These are phyloP conservation scores for Aphodius granarius DNA, from an alignment of 2,888 invertebrate genomes.

Conservation along the genomic window DNA sequence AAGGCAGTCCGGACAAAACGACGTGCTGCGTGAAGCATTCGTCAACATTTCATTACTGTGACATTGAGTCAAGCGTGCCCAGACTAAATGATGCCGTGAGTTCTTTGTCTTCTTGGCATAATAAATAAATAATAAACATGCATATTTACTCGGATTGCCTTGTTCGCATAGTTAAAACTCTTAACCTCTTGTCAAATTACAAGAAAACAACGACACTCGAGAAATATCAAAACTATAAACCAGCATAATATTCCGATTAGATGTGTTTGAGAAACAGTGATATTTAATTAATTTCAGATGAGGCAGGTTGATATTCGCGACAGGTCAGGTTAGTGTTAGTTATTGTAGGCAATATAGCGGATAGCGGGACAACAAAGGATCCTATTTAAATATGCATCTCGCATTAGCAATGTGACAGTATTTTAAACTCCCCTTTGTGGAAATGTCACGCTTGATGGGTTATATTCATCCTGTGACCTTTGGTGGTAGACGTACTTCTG, in stretches of 20 bases:
- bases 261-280: background rate
- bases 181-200: background rate
- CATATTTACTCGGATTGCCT: background rate
- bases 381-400: background rate
- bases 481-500: background rate
- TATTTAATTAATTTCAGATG: background rate
- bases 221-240: background rate
- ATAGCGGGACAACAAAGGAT: background rate
- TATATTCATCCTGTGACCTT: background rate
- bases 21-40: background rate
- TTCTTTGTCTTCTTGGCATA: background rate
- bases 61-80: background rate
- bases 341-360: background rate
- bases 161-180: background rate
- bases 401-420: background rate
- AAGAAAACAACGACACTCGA: background rate
- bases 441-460: background rate
- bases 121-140: background rate
- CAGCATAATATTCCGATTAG: background rate
- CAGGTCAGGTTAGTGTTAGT: background rate
- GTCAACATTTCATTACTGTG: background rate
- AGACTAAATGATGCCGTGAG: conserved; percentile 1
- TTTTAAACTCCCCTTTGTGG: background rate
- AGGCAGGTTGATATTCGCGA: background rate
- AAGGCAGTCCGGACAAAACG: background rate